Conservation (phyloP, 2,888 invertebrate species). For the Drosophila prostipennis region DNA sequence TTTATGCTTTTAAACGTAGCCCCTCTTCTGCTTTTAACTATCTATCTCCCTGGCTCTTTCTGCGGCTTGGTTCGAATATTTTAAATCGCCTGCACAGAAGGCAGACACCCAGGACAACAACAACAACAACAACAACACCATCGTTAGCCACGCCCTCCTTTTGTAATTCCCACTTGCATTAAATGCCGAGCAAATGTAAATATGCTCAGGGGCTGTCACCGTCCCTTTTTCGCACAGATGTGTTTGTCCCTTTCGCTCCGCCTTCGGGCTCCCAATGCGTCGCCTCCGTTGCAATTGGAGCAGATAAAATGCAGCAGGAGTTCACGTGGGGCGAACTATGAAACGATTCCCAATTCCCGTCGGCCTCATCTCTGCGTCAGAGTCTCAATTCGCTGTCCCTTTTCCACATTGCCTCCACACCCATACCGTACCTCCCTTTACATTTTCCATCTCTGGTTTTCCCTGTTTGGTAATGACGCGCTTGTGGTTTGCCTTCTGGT, state of each 20-base stretch:
- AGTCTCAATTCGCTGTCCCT: constrained; percentile 5
- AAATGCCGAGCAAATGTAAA: constrained; percentile 74
- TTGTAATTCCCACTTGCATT: constrained; percentile 77
- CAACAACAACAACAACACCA: constrained; percentile 3
- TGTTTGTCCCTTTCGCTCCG: constrained; percentile 3
- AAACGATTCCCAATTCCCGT: constrained; percentile 41
- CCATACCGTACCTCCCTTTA: not conserved
- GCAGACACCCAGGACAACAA: constrained; percentile 11
- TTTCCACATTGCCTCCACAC: not conserved
- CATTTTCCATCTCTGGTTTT: constrained; percentile 18
- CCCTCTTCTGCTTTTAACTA: constrained; percentile 13
- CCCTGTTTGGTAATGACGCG: constrained; percentile 47
- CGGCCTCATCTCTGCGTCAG: constrained; percentile 16
- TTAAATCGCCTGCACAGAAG: constrained; percentile 37
- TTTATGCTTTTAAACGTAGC: constrained; percentile 24
- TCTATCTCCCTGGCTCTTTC: not conserved
- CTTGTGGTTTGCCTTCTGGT: constrained; percentile 44
- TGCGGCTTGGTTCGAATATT: constrained; percentile 61
- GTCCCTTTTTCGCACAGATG: constrained; percentile 1
- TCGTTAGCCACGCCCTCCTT: constrained; percentile 41
- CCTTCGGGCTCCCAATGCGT: constrained; percentile 6
- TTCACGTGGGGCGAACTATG: constrained; percentile 55
- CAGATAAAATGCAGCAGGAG: constrained; percentile 69
- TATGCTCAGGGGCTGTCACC: constrained; percentile 51
- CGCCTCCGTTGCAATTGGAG: constrained; percentile 68